These are phyloP conservation scores for Dryobota labecula DNA, from an alignment of 2,888 invertebrate species.

Conservation along the genomic window DNA sequence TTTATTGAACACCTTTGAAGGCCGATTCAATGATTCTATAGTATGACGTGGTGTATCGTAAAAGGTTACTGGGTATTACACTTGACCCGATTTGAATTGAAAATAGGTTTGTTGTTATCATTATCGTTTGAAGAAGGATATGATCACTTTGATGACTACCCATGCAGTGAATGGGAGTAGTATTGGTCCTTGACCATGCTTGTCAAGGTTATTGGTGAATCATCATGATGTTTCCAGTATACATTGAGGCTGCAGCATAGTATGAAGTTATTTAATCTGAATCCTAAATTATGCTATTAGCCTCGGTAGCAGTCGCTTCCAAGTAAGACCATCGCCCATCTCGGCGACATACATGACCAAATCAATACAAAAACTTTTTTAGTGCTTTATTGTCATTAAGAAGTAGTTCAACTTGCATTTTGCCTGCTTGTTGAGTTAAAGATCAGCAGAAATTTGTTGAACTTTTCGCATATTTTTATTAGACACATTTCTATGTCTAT, in stretches of 20 bases:
- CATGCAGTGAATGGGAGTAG: constrained; percentile 15
- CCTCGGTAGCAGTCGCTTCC: neutral
- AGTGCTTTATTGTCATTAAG: constrained; percentile 8
- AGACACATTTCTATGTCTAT: neutral
- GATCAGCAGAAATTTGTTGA: neutral
- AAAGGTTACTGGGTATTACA: constrained; percentile 57
- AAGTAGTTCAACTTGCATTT: neutral
- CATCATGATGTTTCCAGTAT: neutral
- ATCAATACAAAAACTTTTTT: constrained; percentile 9
- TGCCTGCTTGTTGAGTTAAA: neutral
- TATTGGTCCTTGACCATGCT: neutral
- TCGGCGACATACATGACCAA: neutral
- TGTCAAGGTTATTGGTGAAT: constrained; percentile 4
- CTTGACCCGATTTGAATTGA: constrained; percentile 54
- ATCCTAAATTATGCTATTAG: neutral
- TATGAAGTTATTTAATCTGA: neutral
- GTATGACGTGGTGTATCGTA: constrained; percentile 44
- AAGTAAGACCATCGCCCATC: neutral
- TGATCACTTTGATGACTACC: constrained; percentile 36
- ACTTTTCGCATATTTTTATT: neutral
- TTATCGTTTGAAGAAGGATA: constrained; percentile 13
- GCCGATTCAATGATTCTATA: constrained; percentile 59
- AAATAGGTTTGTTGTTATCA: constrained; percentile 48
- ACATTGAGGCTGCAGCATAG: neutral
- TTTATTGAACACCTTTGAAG: constrained; percentile 71